Conservation (phyloP, 2,888 invertebrate genomes). For the Ecliptopera silaceata region DNA sequence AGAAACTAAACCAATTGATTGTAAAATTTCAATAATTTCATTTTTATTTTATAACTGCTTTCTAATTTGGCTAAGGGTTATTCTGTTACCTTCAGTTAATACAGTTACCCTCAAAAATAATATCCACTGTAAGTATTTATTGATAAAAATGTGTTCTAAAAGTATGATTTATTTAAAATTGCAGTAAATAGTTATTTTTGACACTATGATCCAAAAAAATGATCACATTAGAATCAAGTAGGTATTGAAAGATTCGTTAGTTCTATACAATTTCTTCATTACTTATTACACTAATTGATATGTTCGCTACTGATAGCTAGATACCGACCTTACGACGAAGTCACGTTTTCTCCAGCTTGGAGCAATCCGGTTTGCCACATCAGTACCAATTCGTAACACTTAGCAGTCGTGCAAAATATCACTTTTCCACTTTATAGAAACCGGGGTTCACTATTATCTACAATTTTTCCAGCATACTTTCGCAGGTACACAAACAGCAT, state of each 20-base stretch:
- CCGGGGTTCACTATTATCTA: conserved; percentile 41
- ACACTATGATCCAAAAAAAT: no score
- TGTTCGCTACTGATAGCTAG: conserved; percentile 42
- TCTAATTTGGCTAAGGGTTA: no score
- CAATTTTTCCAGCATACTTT: conserved; percentile 57
- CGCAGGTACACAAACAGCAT: conserved; percentile 69
- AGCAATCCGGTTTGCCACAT: conserved; percentile 80
- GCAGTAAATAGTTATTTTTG: no score
- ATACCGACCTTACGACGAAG: conserved; percentile 75
- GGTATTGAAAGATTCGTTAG: not conserved
- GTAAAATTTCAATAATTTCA: no score
- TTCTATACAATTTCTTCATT: not conserved
- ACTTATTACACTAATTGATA: conserved; percentile 11
- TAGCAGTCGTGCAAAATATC: conserved; percentile 49
- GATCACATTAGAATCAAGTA: not conserved
- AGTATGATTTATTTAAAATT: no score
- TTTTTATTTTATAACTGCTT: no score
- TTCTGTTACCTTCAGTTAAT: no score
- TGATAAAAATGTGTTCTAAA: no score
- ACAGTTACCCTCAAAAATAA: no score
- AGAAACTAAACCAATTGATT: no score
- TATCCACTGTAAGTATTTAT: no score
- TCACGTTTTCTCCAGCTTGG: conserved; percentile 74
- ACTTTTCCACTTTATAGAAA: conserved; percentile 54
- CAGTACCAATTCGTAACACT: conserved; percentile 72